Evolutionary conservation across 2,888 invertebrate species (phyloP), one percentile per base, ranked within the genome.

Genomic region (Stictocephala bisonia): DNA sequence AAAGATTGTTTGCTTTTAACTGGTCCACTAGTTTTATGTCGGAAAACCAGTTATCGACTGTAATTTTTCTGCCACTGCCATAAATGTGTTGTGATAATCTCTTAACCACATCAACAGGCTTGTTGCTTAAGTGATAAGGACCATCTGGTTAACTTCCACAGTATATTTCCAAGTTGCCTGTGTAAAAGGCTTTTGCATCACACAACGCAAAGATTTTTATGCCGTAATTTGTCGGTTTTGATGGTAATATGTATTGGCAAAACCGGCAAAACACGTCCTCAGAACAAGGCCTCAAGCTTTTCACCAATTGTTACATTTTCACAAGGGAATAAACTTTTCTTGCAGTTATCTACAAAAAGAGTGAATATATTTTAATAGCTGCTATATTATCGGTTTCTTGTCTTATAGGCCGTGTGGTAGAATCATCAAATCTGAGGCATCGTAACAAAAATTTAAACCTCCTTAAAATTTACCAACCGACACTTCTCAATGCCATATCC

Each of bases 201-300:
- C 72, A 73, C 9, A 76, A 15, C 40, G 78, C 83, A 0, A 82
- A 83, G 41, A 79, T 77, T 75, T 81, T 80, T 13, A 81, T 74
- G n/a, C 79, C 81, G 74, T 81, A 80, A 76, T 81, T 82, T 11
- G 78, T 78, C 13, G 81, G 81, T 73, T 82, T 82, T 3, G 75
- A 77, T 11, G 80, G 79, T 7, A n/a, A n/a, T n/a, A 81, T 80
- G 71, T 78, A 81, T 67, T 79, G 78, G 15, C 76, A 68, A 72
- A 81, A 80, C 11, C 66, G 69, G 70, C 78, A 80, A 64, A n/a
- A n/a, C n/a, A n/a, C n/a, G n/a, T n/a, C 79, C 71, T 2, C 80
- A 80, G 74, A 78, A 75, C 74, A 81, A 80, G 26, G 78, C 74
- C 31, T 79, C 76, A 58, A 81, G 58, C 72, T 77, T 79, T 72